Evolutionary conservation across 2,888 invertebrate genomes (phyloP).

Genomic region (Arenicola marina): DNA sequence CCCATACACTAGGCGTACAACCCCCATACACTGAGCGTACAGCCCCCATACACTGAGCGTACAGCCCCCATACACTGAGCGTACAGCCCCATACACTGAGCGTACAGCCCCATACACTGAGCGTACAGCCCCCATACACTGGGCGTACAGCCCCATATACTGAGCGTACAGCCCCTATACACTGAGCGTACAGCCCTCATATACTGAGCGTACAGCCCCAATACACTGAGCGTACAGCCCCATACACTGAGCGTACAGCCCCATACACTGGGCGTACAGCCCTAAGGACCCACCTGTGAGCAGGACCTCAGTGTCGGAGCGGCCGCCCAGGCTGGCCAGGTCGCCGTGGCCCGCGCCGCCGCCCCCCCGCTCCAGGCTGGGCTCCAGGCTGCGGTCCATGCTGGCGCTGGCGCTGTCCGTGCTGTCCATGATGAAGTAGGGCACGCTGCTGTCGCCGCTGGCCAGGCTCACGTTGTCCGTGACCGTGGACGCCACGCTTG

Average conservation of each 20-base stretch:
- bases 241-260: too few relatives aligned
- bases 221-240: too few relatives aligned
- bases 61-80: too few relatives aligned
- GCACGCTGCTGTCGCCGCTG: conserved; percentile 23
- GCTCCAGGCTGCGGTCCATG: conserved; percentile 11
- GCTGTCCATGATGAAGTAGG: conserved; percentile 25
- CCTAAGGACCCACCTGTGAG: conserved; percentile 17
- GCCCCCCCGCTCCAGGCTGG: conserved; percentile 20
- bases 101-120: too few relatives aligned
- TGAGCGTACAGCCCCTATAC: too few relatives aligned
- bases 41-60: too few relatives aligned
- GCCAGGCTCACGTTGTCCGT: conserved; percentile 29
- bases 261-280: background rate
- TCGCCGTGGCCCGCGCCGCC: conserved; percentile 18
- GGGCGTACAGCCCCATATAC: too few relatives aligned
- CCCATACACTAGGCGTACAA: too few relatives aligned
- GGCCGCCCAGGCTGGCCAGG: conserved; percentile 12
- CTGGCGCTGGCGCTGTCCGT: conserved; percentile 21
- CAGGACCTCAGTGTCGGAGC: conserved; percentile 26
- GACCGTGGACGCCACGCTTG: conserved; percentile 19
- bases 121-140: too few relatives aligned
- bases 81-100: too few relatives aligned
- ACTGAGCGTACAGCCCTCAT: too few relatives aligned
- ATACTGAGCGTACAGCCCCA: too few relatives aligned
- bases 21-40: background rate